Base-by-base conservation (phyloP, 1,140 invertebrate species). In the Eupeodes corollae region DNA sequence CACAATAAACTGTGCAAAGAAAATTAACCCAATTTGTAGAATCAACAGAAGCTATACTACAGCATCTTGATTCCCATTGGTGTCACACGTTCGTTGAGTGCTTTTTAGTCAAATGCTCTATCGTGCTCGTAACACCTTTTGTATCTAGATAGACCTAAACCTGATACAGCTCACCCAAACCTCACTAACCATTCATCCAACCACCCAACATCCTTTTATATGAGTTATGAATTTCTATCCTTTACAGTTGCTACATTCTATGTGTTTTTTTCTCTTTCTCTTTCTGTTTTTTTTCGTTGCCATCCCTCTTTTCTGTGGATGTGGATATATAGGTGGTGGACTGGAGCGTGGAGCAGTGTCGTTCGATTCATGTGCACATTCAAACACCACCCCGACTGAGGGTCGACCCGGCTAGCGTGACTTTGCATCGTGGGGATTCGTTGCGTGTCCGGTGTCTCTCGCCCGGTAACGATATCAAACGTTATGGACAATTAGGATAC, bases 271-370 rank as follows among this genome's bases (percentile, higher is more conserved):
- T 40, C 9, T 19, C 3, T 38, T 6, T 46, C 3, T 48, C 14
- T 42, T 6, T 42, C 33, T 44, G 32, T 44, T 44, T 44, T 33
- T 38, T 37, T 34, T 9, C 18, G 14, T 35, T n/a, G 12, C 42
- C 15, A 30, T n/a, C n/a, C n/a, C n/a, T n/a, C n/a, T n/a, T n/a
- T n/a, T n/a, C 21, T 26, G 3, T 26, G 21, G 8, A 5, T 26
- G n/a, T n/a, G n/a, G n/a, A n/a, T 40, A 51, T 32, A 0, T 72
- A 78, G 55, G 76, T 83, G 12, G 73, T 77, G n/a, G 83, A 86
- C 54, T 79, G 77, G 65, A 81, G 78, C n/a, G 69, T 83, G 12
- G 75, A 86, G 46, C 78, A 86, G 48, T 88, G 86, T 59, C 76
- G 80, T 50, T 80, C 80, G 13, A 68, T 83, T 34, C 71, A 77